A percentile compares a stretch with the other conserved stretches of the same genome.
Conservation (phyloP, 2,888 invertebrate genomes). For the Euproctis similis region DNA sequence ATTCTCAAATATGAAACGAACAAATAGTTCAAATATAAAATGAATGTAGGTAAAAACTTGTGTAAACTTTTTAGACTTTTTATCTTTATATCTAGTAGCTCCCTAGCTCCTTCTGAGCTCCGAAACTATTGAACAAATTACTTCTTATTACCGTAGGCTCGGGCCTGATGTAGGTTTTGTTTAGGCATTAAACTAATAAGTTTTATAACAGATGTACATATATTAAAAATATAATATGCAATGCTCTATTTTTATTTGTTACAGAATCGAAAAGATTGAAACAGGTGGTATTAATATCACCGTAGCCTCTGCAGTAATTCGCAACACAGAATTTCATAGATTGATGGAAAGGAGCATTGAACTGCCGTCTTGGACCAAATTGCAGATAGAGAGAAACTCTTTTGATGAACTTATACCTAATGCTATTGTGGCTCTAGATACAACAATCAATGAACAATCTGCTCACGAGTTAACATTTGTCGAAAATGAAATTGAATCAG, state of each 20-base stretch:
- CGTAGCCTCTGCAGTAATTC: constrained; percentile 76
- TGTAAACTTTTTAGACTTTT: too few species aligned
- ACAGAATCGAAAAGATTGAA: constrained; percentile 77
- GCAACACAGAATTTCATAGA: constrained; percentile 76
- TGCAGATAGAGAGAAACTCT: constrained; percentile 78
- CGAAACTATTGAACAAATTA: too few species aligned
- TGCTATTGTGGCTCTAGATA: constrained; percentile 68
- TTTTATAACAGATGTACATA: too few species aligned
- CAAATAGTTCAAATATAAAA: too few species aligned
- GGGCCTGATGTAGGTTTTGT: too few species aligned
- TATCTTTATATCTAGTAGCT: too few species aligned
- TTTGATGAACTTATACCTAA: constrained; percentile 75
- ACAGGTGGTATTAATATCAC: constrained; percentile 79
- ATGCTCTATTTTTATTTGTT: constrained; percentile 33
- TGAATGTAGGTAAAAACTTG: too few species aligned
- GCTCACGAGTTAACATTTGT: constrained; percentile 76
- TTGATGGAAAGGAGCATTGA: constrained; percentile 77
- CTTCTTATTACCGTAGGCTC: too few species aligned
- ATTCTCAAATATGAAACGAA: too few species aligned
- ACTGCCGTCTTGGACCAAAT: constrained; percentile 79
- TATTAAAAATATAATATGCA: not conserved
- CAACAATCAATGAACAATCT: constrained; percentile 71
- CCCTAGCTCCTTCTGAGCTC: too few species aligned
- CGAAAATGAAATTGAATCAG: constrained; percentile 58
- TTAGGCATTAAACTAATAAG: too few species aligned